Conservation (phyloP, 2,888 invertebrate species). For the Oligia strigilis region DNA sequence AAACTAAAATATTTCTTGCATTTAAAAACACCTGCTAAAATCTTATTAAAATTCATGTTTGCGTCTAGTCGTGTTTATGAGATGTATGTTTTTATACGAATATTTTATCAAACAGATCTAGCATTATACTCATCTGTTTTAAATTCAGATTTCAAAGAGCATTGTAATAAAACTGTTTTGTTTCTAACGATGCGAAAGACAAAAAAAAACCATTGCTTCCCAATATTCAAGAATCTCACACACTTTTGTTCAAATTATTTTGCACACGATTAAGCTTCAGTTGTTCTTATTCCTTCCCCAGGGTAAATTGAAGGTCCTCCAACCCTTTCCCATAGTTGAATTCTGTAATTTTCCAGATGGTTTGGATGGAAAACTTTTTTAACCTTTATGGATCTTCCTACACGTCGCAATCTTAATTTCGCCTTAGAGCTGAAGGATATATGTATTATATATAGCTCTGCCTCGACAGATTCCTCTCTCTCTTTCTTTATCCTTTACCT, state of each 20-base stretch:
- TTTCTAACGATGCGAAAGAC: background rate
- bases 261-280: background rate
- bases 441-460: background rate
- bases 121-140: slow-evolving; percentile 39
- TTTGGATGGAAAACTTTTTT: background rate
- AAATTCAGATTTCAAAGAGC: slow-evolving; percentile 37
- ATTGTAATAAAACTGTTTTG: slow-evolving; percentile 39
- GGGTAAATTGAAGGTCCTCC: background rate
- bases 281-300: background rate
- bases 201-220: slow-evolving; percentile 12
- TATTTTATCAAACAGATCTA: slow-evolving; percentile 45
- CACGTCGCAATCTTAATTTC: background rate
- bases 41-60: slow-evolving; percentile 30
- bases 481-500: background rate
- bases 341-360: background rate
- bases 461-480: background rate
- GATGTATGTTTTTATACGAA: slow-evolving; percentile 50
- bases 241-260: slow-evolving; percentile 5
- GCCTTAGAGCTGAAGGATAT: background rate
- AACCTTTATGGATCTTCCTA: background rate
- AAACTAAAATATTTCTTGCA: background rate
- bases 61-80: slow-evolving; percentile 47
- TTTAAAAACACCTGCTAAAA: slow-evolving; percentile 12
- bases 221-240: background rate
- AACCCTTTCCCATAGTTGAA: background rate